Evolutionary conservation across 2,113 vertebrate genomes (phyloP), one percentile per base, ranked within the genome.

Genomic region (Stegastes partitus): DNA sequence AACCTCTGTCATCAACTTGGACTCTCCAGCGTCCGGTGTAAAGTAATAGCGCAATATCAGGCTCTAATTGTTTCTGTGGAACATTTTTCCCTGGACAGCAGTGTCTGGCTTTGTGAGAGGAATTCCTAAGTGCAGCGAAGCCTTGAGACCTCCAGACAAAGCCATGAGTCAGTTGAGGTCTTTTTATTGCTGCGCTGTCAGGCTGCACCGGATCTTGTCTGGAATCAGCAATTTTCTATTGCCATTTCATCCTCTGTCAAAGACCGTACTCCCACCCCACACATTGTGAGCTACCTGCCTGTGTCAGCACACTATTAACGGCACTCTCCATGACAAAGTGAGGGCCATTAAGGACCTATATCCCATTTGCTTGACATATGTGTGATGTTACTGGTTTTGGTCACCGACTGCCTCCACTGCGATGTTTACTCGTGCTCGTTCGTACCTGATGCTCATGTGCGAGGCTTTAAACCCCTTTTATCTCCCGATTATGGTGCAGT

Each of bases 191-290:
- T 68, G 44, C 23, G 57, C 78, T 91, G 84, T 87, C 79, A 73
- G 62, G 77, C 49, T 57, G 16, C 44, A 18, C 62, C 4, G 12
- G 56, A 42, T 82, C 54, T 63, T 23, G 49, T 54, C 69, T 44
- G 42, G 69, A 84, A 85, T 92, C 84, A 91, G 88, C 87, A 86
- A 22, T 89, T 88, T 88, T 77, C 66, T 70, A 14, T 78, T 66
- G 59, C 79, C 47, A 56, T 82, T 91, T 82, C 69, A 76, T 77
- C 74, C 45, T 44, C 50, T 66, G 81, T 66, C 10, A 50, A 73
- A 85, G 47, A 49, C 18, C 51, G 54, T 22, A 63, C 67, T 79
- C 77, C 56, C 39, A 73, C 67, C 42, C 18, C 73, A 8, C 66
- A 54, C 22, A 37, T 51, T 74, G 37, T 9, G 59, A 71, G 42